A percentile compares a stretch with the other conserved stretches of the same genome.
phyloP scores from a whole-genome alignment of 2,888 invertebrate genomes.

The Mythimna loreyi region DNA sequence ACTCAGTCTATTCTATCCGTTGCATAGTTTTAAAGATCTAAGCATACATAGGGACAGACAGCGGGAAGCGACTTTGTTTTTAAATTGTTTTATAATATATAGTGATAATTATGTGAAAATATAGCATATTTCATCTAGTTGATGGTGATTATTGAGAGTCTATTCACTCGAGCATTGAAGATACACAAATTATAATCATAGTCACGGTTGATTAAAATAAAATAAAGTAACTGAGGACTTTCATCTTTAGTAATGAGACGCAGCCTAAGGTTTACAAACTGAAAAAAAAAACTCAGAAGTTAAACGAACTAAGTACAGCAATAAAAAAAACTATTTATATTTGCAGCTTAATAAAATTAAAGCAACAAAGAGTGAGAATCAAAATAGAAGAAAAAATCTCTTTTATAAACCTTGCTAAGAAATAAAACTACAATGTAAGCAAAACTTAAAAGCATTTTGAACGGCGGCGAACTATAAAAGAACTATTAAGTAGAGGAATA shows the following conservation, averaged over 20 bases:
- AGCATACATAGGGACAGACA: too few species aligned
- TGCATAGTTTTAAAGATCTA: too few species aligned
- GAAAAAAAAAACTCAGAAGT: background rate
- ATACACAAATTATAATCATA: too few species aligned
- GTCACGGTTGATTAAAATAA: background rate
- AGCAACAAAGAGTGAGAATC: background rate
- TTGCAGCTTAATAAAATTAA: background rate
- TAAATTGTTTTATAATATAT: too few species aligned
- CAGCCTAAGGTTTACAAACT: background rate
- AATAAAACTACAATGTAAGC: conserved; percentile 33
- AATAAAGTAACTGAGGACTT: background rate
- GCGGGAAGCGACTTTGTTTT: too few species aligned
- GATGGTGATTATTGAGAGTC: too few species aligned
- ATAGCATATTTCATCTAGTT: too few species aligned
- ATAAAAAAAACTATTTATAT: background rate
- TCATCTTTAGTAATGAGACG: too few species aligned
- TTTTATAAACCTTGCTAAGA: background rate
- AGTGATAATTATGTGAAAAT: background rate
- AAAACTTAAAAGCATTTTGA: conserved; percentile 28
- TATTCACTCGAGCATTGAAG: too few species aligned
- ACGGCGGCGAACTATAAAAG: conserved; percentile 25
- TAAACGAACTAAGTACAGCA: background rate
- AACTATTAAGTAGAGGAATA: conserved; percentile 26
- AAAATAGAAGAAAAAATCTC: background rate
- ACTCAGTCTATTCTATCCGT: too few species aligned